A percentile compares a stretch with the other conserved stretches of the same genome.
phyloP scores from a whole-genome alignment of 1,140 invertebrate genomes.

The Pogonomyrmex californicus region DNA sequence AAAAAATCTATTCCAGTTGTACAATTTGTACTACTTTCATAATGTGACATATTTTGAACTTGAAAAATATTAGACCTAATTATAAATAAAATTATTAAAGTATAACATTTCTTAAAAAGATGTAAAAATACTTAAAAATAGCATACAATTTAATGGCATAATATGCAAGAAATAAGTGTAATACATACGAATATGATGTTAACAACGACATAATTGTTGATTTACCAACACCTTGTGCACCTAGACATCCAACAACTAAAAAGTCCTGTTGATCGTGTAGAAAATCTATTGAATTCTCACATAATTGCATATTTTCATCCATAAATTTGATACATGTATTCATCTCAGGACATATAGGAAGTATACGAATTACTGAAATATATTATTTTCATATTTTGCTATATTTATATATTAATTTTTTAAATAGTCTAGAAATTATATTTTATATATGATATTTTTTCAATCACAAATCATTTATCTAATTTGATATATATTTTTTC shows the following conservation, averaged over 20 bases:
- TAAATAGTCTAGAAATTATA: not conserved
- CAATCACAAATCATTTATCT: not conserved
- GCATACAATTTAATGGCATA: not conserved
- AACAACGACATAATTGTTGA: conserved; percentile 94
- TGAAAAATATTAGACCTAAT: conserved; percentile 85
- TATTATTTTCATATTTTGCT: conserved; percentile 41
- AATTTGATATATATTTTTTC: not conserved
- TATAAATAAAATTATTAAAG: conserved; percentile 34
- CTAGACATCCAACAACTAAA: conserved; percentile 92
- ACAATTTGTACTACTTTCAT: conserved; percentile 88
- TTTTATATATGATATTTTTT: not conserved
- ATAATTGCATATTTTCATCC: conserved; percentile 88
- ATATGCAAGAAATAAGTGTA: not conserved
- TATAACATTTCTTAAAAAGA: not conserved
- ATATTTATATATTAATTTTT: not conserved
- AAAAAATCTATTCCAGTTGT: conserved; percentile 90
- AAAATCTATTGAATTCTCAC: conserved; percentile 90
- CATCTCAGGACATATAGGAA: conserved; percentile 86
- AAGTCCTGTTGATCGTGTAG: conserved; percentile 94
- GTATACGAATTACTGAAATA: conserved; percentile 57
- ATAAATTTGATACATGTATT: conserved; percentile 89
- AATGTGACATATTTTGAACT: conserved; percentile 85
- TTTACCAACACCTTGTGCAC: conserved; percentile 94
- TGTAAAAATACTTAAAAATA: conserved; percentile 19
- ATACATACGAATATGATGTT: conserved; percentile 86